Evolutionary conservation across 2,797 vertebrate species (phyloP), one percentile per base, ranked within the genome.

Genomic region (Discoglossus pictus): DNA sequence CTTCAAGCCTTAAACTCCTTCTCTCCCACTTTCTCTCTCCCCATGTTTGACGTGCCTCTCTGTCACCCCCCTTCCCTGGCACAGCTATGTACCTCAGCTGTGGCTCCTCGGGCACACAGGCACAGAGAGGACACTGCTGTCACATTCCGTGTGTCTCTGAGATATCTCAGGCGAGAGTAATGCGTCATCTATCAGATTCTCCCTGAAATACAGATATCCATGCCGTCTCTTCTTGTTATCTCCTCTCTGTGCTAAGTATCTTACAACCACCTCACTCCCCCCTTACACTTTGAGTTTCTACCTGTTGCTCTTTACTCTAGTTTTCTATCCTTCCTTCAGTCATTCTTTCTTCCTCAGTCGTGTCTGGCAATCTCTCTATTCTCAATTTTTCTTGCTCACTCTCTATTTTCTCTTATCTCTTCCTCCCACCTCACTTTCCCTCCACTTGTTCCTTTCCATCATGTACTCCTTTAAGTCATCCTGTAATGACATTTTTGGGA

Each of bases 141-240:
- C 31, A 18, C 34, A 35, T 50, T 52, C 39, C 11, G 55, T 38
- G 56, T 52, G 46, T 43, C 43, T 44, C 38, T 46, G 39, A 53
- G 50, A 39, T 8, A 20, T 69, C 39, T 69, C 66, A 69, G 20
- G 66, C 38, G 27, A 52, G 39, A 61, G 27, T 69, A 69, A 69
- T 47, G 25, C 21, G 21, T 5, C 40, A 47, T 61, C 58, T 47
- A 25, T 68, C 18, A 16, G 46, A 24, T 17, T 24, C 38, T 50
- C 34, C 10, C 48, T 53, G 16, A 1, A 12, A 40, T 6, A 20
- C 17, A 52, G 7, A 42, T 16, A 24, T 43, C n/a, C 38, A 3
- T 13, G 0, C 23, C 9, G 20, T 17, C 39, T 39, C 43, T 17
- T 25, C 9, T 12, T 16, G 16, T 2, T 2, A 2, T 46, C 48